Base-by-base conservation (phyloP, 2,113 vertebrate genomes). In the Miniopterus natalensis region DNA sequence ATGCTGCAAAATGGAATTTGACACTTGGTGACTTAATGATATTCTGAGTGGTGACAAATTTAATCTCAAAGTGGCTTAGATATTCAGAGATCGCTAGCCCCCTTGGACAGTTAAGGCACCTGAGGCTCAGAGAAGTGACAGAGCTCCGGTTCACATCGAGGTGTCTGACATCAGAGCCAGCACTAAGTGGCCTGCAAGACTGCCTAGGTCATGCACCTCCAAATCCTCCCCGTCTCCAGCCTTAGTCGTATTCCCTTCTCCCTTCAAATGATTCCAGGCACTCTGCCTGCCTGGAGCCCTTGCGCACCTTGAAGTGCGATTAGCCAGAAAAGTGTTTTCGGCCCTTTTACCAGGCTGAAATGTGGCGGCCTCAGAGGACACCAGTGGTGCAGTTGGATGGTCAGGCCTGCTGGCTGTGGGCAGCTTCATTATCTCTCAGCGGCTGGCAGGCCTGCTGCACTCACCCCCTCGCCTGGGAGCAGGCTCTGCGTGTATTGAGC, bases 1-100 rank as follows among this genome's bases (percentile, higher is more conserved):
- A 51, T 88, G 29, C n/a, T 66, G 47, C 78, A 78, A 47, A 74
- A 17, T 70, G 79, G 40, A 80, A 70, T 92, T 80, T 80, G 65
- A 94, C 80, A 61, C 45, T 73, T 66, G 20, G 49, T 63, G 75
- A 57, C 86, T 79, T 68, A 36, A 17, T 61, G 40, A 49, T 74
- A 91, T 93, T 95, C 90, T 49, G 45, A 87, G 31, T 65, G 49
- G 47, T 59, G 84, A 95, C 40, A 77, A 63, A 7, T 84, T 92
- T 92, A 36, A 61, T 61, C 47, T 84, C 78, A 77, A 51, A 74
- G 84, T 71, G 47, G 47, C 79, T 83, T 83, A 23, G 29, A 27
- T 40, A 51, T 83, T 83, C 80, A 86, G 66, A 92, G 45, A 78
- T 55, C 0, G 0, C n/a, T 61, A 53, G 18, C 47, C 9, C 18